Evolutionary conservation across 2,888 invertebrate genomes (phyloP).

Genomic region (Acanthopleura granulata): DNA sequence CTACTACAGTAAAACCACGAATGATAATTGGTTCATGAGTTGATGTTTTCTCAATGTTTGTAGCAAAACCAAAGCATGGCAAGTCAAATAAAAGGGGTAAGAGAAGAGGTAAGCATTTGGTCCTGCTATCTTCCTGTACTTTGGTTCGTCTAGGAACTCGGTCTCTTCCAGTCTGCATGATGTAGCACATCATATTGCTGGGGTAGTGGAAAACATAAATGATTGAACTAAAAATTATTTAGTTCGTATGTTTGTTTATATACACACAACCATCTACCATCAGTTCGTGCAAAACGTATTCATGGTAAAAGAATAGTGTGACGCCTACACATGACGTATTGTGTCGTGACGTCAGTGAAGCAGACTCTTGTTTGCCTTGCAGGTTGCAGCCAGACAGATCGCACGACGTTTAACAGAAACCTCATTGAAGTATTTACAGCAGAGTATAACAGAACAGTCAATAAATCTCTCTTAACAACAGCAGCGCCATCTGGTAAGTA

Average conservation of each 20-base stretch:
- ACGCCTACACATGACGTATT: background rate
- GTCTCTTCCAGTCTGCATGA: too few relatives aligned
- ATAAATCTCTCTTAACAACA: conserved; percentile 20
- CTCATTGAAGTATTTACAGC: conserved; percentile 87
- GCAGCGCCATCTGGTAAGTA: background rate
- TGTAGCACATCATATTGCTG: too few relatives aligned
- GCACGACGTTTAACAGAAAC: conserved; percentile 85
- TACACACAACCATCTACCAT: too few relatives aligned
- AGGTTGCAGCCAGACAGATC: conserved; percentile 82
- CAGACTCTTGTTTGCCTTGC: conserved; percentile 35
- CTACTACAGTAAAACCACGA: too few relatives aligned
- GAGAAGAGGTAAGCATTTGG: conserved; percentile 18
- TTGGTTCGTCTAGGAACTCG: too few relatives aligned
- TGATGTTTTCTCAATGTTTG: background rate
- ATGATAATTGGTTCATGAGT: too few relatives aligned
- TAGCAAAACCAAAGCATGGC: conserved; percentile 8
- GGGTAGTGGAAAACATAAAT: too few relatives aligned
- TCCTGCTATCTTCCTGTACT: too few relatives aligned
- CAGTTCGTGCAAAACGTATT: too few relatives aligned
- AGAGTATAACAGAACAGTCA: conserved; percentile 74
- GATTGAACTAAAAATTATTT: too few relatives aligned
- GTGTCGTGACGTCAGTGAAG: background rate
- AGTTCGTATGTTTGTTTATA: too few relatives aligned
- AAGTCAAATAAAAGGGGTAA: conserved; percentile 24
- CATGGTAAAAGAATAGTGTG: too few relatives aligned